Percentiles rank a stretch among this genome's conserved stretches.
These are phyloP conservation scores for Galeopsomyia nigrocyanea DNA, from an alignment of 2,888 invertebrate genomes.

Conservation along the genomic window DNA sequence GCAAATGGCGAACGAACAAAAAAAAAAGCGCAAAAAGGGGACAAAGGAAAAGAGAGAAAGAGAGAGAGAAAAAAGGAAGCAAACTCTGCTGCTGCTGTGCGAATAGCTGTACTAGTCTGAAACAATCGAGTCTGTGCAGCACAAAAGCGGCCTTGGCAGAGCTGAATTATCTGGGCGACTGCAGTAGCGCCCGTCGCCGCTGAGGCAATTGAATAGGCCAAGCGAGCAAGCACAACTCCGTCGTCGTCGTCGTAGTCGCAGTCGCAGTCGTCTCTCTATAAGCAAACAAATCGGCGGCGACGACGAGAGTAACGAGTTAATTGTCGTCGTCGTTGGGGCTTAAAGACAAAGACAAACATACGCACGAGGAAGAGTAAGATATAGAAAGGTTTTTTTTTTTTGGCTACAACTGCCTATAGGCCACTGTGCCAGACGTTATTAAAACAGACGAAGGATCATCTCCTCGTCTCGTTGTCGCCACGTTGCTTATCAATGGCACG, in stretches of 20 bases:
- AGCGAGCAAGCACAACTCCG: constrained; percentile 15
- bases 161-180: constrained; percentile 26
- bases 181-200: neutral
- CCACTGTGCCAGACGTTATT: constrained; percentile 66
- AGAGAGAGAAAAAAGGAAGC: neutral
- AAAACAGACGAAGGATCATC: constrained; percentile 58
- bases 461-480: constrained; percentile 12
- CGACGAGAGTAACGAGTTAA: constrained; percentile 32
- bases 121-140: neutral
- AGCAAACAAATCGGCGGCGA: constrained; percentile 34
- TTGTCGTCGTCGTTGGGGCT: constrained; percentile 20
- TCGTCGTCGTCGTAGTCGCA: neutral
- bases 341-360: constrained; percentile 4
- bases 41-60: neutral
- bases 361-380: neutral
- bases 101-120: constrained; percentile 1
- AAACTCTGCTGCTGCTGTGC: neutral
- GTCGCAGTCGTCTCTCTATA: neutral
- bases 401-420: constrained; percentile 52
- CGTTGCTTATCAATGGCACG: constrained; percentile 47
- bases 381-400: neutral
- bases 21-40: neutral
- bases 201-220: constrained; percentile 30
- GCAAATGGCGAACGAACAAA: too few relatives aligned
- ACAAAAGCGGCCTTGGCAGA: constrained; percentile 5